A percentile compares a stretch with the other conserved stretches of the same genome.
phyloP scores from a whole-genome alignment of 2,797 vertebrate genomes.

The Sitta carolinensis region DNA sequence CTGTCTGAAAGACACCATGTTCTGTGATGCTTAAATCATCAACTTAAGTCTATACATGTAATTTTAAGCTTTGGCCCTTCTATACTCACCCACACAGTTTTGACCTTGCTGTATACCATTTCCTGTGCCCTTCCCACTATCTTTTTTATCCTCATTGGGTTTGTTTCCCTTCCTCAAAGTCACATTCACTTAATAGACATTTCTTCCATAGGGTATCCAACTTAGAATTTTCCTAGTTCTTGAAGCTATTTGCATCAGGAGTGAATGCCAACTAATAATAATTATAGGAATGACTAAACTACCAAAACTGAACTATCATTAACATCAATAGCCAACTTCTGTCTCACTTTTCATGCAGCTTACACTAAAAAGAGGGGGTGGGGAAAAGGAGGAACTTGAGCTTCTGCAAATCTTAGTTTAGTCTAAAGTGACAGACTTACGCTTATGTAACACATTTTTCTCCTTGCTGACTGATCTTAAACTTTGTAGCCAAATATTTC shows the following conservation, averaged over 20 bases:
- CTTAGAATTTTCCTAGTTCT: not conserved
- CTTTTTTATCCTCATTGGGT: not conserved
- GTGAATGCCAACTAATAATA: not conserved
- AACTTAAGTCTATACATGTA: not conserved
- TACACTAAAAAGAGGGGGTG: not conserved
- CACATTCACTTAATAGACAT: not conserved
- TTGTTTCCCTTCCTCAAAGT: not conserved
- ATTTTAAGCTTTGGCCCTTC: not conserved
- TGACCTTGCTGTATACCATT: not conserved
- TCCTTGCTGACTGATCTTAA: not conserved
- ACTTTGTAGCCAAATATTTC: not conserved
- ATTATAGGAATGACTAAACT: not conserved
- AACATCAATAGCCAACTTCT: not conserved
- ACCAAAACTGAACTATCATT: not conserved
- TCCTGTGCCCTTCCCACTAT: not conserved
- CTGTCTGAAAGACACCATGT: accelerated
- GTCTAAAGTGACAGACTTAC: not conserved
- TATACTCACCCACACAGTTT: not conserved
- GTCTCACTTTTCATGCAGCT: not conserved
- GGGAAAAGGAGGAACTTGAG: not conserved
- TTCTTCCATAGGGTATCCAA: not conserved
- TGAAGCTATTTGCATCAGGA: not conserved
- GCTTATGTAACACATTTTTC: not conserved
- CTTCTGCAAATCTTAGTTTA: not conserved
- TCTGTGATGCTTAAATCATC: not conserved